These are phyloP conservation scores for Poecilia latipinna DNA, from an alignment of 2,113 vertebrate genomes.

Conservation along the genomic window DNA sequence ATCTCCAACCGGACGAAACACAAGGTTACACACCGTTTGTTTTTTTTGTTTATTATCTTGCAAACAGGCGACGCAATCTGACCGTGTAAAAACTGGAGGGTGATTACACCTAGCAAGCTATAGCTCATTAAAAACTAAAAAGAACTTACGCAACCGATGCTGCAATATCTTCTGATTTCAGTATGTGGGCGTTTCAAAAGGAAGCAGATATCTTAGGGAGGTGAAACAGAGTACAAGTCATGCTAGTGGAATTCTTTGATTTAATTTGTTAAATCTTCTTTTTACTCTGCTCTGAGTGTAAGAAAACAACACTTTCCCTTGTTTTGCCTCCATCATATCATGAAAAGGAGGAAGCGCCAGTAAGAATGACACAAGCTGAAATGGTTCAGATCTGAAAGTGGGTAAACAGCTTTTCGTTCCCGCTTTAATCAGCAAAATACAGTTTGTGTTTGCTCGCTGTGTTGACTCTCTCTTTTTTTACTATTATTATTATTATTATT, in stretches of 20 bases:
- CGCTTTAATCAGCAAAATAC: not conserved
- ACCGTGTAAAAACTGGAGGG: not conserved
- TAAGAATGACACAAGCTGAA: not conserved
- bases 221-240: not conserved
- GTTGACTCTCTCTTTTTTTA: not conserved
- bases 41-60: not conserved
- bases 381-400: no score
- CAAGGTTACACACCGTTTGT: not conserved
- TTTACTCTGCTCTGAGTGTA: not conserved
- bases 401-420: not conserved
- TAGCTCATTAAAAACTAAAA: not conserved
- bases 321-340: not conserved
- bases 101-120: not conserved
- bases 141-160: not conserved
- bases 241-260: not conserved
- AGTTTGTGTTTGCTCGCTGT: conserved; percentile 1
- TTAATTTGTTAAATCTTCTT: not conserved
- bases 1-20: not conserved
- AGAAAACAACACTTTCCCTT: not conserved
- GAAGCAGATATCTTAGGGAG: not conserved
- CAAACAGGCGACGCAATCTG: not conserved
- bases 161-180: not conserved
- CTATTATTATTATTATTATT: not conserved
- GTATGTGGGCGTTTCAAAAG: not conserved
- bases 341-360: not conserved